Conservation (phyloP, 2,113 vertebrate species). For the Periophthalmus modestus region DNA sequence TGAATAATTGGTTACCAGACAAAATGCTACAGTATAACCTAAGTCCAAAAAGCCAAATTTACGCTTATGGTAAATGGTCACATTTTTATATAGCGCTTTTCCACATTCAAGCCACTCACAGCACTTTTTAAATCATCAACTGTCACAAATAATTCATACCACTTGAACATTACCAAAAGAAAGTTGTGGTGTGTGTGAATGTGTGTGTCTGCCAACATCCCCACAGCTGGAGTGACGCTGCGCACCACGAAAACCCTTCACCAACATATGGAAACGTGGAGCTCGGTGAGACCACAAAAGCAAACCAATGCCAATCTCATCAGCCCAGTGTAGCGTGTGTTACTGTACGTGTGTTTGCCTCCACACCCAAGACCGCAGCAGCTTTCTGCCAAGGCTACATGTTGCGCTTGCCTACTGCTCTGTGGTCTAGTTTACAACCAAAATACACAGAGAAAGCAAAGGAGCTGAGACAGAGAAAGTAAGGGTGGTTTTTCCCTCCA, state of each 20-base stretch:
- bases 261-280: constrained; percentile 60
- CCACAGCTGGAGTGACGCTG: constrained; percentile 51
- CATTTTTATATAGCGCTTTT: no score
- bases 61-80: no score
- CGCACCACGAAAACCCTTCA: constrained; percentile 44
- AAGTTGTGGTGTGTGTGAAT: constrained; percentile 7
- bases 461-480: constrained; percentile 21
- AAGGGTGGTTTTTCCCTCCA: constrained; percentile 45
- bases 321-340: constrained; percentile 44
- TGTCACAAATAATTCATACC: not conserved
- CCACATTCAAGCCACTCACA: no score
- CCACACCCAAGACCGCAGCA: constrained; percentile 56
- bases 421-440: constrained; percentile 48
- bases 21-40: not conserved
- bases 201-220: constrained; percentile 26
- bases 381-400: constrained; percentile 56
- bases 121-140: not conserved
- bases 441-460: constrained; percentile 23
- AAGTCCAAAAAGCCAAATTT: not conserved
- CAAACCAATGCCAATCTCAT: constrained; percentile 57
- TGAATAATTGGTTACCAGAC: not conserved
- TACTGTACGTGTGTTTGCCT: constrained; percentile 33
- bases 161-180: constrained; percentile 2
- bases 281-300: constrained; percentile 43
- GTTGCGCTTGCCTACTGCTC: constrained; percentile 51